Base-by-base conservation (phyloP, 1,140 invertebrate species). In the Acromyrmex heyeri region DNA sequence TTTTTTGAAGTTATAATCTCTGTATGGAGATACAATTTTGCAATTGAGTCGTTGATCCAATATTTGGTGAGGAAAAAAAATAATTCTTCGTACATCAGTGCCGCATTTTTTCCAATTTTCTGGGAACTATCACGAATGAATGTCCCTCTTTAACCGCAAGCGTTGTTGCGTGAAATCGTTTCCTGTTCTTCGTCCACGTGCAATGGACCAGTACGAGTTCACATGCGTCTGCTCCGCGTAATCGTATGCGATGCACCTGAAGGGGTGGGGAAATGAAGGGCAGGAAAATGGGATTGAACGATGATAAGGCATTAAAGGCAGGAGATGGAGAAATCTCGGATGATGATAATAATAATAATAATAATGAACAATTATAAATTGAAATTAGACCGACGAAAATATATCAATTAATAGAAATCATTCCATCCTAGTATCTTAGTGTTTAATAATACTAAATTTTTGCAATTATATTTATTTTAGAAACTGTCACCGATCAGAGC, bases 201-300 rank as follows among this genome's bases (percentile, higher is more conserved):
- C 55, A 76, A 53, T 86, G 85, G 87, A 61, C 75, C 82, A 62
- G 38, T 12, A 18, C 73, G 57, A 57, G 61, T 57, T 21, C 61
- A 67, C 48, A 65, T 73, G 44, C n/a, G 16, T 18, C 24, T 44
- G 38, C 48, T 55, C 3, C 24, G 62, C 44, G 21, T 14, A 8
- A 50, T 72, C 48, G 87, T 86, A 72, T 77, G 67, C 67, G 67
- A 88, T 86, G 76, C 87, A 89, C 87, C 88, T 89, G 88, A 89
- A 55, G 12, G 87, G 21, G 75, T 44, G 14, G 67, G 16, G 18
- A 8, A 38, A 69, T 10, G 27, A 21, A 55, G 30, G 50, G 6
- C n/a, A n/a, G 44, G 30, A 14, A 27, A 72, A 73, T 61, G 38
- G 30, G 21, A 79, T 79, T 67, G 53, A 44, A 27, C 67, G 38